These are phyloP conservation scores for Hemicordylus capensis DNA, from an alignment of 2,113 vertebrate species.

Conservation along the genomic window DNA sequence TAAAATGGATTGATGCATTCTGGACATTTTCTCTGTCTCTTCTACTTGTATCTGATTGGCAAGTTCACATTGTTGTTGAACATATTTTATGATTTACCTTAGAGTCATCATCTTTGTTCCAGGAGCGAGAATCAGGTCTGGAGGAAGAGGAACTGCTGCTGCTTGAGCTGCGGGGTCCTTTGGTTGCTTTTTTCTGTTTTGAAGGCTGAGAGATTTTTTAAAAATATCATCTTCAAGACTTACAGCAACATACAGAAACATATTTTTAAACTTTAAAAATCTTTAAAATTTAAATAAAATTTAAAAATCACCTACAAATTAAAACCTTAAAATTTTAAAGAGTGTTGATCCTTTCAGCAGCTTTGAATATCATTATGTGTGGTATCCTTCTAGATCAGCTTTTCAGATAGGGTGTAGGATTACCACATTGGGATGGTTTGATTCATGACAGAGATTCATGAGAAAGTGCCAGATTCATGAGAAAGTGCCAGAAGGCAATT, in stretches of 20 bases:
- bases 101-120: background rate
- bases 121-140: conserved; percentile 27
- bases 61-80: no score
- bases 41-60: background rate
- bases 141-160: background rate
- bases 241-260: background rate
- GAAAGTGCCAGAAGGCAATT: no score
- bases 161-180: accelerated
- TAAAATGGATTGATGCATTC: no score
- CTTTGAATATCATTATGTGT: background rate
- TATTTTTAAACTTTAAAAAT: background rate
- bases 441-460: no score
- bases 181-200: accelerated
- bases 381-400: no score
- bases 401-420: no score
- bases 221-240: background rate
- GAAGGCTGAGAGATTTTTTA: background rate
- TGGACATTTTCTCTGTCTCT: background rate
- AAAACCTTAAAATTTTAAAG: no score
- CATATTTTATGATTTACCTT: conserved; percentile 45
- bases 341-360: no score
- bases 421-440: no score
- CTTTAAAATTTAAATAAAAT: no score
- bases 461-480: no score
- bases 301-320: no score